Conservation (phyloP, 2,797 vertebrate species). For the Propithecus perrieri region DNA sequence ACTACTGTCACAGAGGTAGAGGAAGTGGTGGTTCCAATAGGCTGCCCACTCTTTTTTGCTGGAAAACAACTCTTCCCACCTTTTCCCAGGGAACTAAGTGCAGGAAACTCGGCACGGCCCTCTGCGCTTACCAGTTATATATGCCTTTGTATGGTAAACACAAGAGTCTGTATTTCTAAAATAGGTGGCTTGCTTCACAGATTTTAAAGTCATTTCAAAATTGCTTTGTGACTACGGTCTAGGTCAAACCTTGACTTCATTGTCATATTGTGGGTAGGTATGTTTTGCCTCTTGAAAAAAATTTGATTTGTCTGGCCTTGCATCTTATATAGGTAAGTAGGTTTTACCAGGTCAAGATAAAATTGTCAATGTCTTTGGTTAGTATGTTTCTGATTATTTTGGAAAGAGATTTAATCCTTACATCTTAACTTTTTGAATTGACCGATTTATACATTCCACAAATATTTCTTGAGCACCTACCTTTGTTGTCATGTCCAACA, state of each 20-base stretch:
- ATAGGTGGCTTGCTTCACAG: neutral
- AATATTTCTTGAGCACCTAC: neutral
- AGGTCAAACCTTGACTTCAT: neutral
- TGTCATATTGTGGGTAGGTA: neutral
- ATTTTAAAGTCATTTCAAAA: neutral
- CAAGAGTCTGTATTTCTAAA: neutral
- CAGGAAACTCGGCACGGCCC: neutral
- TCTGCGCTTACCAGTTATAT: neutral
- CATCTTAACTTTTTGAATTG: neutral
- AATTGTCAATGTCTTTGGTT: neutral
- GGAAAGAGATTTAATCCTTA: neutral
- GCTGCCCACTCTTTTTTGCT: neutral
- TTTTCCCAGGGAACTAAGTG: neutral
- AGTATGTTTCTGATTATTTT: neutral
- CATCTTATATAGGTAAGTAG: neutral
- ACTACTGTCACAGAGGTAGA: neutral
- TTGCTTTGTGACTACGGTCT: neutral
- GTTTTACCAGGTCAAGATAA: neutral
- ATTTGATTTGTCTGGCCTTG: slow-evolving; percentile 37
- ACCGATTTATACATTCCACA: slow-evolving; percentile 3
- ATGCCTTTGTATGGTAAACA: neutral
- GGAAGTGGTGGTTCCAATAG: neutral
- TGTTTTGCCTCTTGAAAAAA: slow-evolving; percentile 1
- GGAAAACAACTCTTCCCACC: neutral
- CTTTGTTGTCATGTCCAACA: neutral